Evolutionary conservation across 2,113 vertebrate species (phyloP).

Genomic region (Thomomys bottae): DNA sequence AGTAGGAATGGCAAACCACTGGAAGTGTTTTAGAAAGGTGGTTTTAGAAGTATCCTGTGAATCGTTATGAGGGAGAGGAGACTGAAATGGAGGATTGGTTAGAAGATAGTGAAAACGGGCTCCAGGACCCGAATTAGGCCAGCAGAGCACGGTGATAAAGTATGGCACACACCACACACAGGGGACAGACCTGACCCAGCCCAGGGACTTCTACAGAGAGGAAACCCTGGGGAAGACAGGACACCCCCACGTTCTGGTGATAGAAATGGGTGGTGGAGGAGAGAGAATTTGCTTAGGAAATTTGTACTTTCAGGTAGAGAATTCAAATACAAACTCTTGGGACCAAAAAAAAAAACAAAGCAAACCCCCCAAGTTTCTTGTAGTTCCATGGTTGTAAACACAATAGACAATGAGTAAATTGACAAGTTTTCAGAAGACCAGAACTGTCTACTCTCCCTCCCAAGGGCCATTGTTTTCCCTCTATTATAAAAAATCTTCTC

Average conservation of each 20-base stretch:
- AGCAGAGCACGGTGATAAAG: background rate
- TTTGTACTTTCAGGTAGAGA: slow-evolving; percentile 4
- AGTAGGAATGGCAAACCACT: background rate
- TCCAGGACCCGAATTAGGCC: background rate
- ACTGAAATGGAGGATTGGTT: background rate
- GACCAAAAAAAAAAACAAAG: background rate
- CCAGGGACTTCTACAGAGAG: background rate
- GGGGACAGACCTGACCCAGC: background rate
- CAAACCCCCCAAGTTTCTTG: background rate
- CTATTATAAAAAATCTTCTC: slow-evolving; percentile 45
- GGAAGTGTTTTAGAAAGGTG: background rate
- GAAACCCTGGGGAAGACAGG: background rate
- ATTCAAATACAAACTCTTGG: slow-evolving; percentile 19
- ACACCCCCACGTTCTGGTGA: background rate
- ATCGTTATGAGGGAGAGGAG: background rate
- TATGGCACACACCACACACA: background rate
- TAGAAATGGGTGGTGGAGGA: background rate
- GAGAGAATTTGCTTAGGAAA: background rate
- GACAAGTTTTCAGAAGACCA: slow-evolving; percentile 49
- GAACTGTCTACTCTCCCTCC: background rate
- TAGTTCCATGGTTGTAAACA: slow-evolving; percentile 1
- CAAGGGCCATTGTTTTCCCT: slow-evolving; percentile 25
- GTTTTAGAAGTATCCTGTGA: slow-evolving; percentile 15
- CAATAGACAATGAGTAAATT: background rate
- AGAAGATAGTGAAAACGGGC: background rate